These are phyloP conservation scores for Eublepharis macularius DNA, from an alignment of 2,113 vertebrate genomes.

Conservation along the genomic window DNA sequence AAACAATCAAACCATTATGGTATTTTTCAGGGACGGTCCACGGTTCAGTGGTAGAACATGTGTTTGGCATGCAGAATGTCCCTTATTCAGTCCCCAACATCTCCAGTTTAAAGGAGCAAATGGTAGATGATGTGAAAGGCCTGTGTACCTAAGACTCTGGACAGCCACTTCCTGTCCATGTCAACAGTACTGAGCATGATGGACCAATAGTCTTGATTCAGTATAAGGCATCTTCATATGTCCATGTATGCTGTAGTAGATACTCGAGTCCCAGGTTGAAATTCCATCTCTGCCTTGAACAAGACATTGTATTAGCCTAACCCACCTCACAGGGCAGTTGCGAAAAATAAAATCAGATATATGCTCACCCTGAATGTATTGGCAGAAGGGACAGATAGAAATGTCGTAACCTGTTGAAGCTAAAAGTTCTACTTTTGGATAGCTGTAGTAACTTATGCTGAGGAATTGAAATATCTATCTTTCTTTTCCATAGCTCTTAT, in stretches of 20 bases:
- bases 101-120: no score
- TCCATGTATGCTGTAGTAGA: not conserved
- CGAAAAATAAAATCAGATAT: not conserved
- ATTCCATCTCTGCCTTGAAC: not conserved
- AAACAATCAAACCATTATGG: no score
- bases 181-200: no score
- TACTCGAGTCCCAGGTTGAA: not conserved
- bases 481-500: conserved; percentile 84
- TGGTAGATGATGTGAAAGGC: no score
- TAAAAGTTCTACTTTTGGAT: not conserved
- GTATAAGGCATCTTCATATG: no score
- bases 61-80: no score
- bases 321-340: not conserved
- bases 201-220: no score
- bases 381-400: not conserved
- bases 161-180: no score
- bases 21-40: no score
- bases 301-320: not conserved
- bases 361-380: not conserved
- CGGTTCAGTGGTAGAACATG: no score
- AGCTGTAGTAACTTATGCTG: not conserved
- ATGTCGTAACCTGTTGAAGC: not conserved
- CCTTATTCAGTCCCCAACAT: no score
- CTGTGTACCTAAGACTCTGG: no score
- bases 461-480: not conserved